Conservation (phyloP, 2,113 vertebrate species). For the Sylvilagus bachmani region DNA sequence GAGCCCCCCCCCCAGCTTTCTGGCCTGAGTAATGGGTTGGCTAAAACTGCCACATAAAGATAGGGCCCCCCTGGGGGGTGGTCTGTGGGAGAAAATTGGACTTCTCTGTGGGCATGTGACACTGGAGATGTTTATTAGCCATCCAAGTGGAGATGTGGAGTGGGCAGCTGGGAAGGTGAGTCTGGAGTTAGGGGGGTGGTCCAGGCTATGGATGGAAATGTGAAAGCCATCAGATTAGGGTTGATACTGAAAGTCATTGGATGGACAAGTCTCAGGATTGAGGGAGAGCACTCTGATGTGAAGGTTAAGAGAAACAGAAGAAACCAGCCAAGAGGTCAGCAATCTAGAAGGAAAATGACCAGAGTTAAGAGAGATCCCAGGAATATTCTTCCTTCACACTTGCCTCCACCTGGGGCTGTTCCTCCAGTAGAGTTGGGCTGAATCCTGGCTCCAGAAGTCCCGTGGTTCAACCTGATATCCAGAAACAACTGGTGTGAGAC, state of each 20-base stretch:
- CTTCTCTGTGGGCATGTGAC: background rate
- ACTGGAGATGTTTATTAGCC: background rate
- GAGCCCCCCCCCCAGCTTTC: background rate
- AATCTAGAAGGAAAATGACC: background rate
- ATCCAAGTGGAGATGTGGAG: background rate
- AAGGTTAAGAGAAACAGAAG: background rate
- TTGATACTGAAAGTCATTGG: too few relatives aligned
- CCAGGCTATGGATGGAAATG: background rate
- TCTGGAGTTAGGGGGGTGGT: background rate
- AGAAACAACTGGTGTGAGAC: background rate
- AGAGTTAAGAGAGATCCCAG: background rate
- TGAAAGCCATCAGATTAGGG: background rate
- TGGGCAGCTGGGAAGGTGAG: background rate
- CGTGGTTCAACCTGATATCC: background rate
- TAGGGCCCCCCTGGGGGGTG: too few relatives aligned
- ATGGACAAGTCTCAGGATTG: background rate
- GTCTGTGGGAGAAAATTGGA: background rate
- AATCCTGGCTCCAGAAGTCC: background rate
- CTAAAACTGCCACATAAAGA: background rate
- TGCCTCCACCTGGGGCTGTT: background rate
- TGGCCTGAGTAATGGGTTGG: background rate
- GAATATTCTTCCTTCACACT: background rate
- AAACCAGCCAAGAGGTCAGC: background rate
- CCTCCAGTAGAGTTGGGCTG: background rate
- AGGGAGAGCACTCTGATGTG: background rate